phyloP scores from a whole-genome alignment of 2,113 vertebrate species.

The Picathartes gymnocephalus region DNA sequence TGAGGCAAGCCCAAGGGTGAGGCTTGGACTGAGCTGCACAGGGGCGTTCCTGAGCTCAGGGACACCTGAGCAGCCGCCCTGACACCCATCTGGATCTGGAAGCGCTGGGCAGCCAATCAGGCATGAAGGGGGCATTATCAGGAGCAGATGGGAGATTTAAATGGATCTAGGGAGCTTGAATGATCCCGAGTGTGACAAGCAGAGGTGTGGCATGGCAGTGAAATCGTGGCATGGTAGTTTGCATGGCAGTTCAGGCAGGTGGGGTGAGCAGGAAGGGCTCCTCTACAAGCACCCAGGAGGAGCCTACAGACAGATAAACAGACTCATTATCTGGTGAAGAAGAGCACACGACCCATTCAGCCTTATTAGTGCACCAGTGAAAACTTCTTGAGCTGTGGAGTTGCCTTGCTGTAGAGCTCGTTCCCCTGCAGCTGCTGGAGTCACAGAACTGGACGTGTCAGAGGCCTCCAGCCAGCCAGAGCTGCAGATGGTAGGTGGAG shows the following conservation, averaged over 20 bases:
- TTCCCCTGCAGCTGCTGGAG: neutral
- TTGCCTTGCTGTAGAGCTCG: too few species aligned
- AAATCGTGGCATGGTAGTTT: too few species aligned
- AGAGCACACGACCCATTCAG: neutral
- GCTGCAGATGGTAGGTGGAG: neutral
- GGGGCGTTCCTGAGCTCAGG: neutral
- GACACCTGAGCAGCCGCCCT: neutral
- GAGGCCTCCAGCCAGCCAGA: neutral
- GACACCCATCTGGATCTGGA: too few species aligned
- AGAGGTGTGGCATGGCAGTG: neutral
- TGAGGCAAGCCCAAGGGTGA: neutral
- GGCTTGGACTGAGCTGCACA: rapidly evolving
- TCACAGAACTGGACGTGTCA: neutral
- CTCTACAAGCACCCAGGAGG: rapidly evolving
- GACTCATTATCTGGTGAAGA: rapidly evolving
- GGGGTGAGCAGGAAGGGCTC: rapidly evolving
- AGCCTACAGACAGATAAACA: neutral
- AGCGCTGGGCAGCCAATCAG: neutral
- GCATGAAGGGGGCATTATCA: neutral
- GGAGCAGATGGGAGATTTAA: neutral
- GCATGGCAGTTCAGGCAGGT: too few species aligned
- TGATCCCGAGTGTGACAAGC: neutral
- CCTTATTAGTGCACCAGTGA: neutral
- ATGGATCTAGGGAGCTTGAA: neutral
- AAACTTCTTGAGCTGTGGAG: neutral